Base-by-base conservation (phyloP, 2,113 vertebrate genomes). In the Meleagris gallopavo region DNA sequence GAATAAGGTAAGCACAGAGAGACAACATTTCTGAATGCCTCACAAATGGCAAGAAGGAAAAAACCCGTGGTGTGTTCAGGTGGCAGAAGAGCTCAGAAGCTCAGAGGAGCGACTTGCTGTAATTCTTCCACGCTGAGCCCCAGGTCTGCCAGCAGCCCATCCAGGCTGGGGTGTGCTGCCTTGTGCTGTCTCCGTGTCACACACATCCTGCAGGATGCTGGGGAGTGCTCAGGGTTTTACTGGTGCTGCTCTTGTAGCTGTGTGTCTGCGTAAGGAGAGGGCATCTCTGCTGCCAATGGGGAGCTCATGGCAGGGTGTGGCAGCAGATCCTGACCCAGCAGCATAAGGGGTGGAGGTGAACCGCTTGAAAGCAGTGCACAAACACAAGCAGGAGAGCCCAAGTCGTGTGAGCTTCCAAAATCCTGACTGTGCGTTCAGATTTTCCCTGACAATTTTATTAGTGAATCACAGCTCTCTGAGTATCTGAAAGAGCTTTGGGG, bases 11-110 rank as follows among this genome's bases (percentile, higher is more conserved):
- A 6, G 46, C 17, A 6, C 25, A 36, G 34, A 8, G 36, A 48
- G 20, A 3, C 8, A 10, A 14, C 3, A 0, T 17, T 36, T 57
- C 36, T 41, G 38, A 67, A 22, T 4, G 13, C 3, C 3, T 18
- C 20, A 3, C 3, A 14, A 38, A 10, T 10, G 2, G 18, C 41
- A 65, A 29, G 65, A n/a, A 15, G 8, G 5, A 60, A 27, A n/a
- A 38, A 13, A 3, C 11, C 13, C 3, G 25, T 30, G 0, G 2
- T 10, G 29, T 45, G 52, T 54, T 6, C 8, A 22, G 25, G 15
- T 15, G 34, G 30, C 46, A 7, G n/a, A n/a, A n/a, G n/a, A n/a
- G n/a, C n/a, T n/a, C n/a, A n/a, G n/a, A n/a, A n/a, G 7, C 21
- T 34, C 38, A 13, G 16, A 58, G 13, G 18, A 54, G 29, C 5